Base-by-base conservation (phyloP, 2,113 vertebrate genomes). In the Oreocharis arfaki region DNA sequence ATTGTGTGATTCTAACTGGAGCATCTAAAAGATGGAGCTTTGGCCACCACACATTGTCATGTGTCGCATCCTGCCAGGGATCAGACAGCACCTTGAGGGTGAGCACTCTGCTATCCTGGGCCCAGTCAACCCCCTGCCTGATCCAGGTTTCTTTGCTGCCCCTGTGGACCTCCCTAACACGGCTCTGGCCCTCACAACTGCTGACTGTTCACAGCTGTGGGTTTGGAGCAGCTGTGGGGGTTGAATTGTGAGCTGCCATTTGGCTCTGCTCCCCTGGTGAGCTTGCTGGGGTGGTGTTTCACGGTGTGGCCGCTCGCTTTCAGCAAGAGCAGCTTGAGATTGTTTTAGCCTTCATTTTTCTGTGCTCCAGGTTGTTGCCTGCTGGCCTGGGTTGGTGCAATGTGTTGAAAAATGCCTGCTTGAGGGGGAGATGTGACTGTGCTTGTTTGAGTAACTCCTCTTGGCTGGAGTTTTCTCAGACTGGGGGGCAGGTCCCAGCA, bases 251-350 rank as follows among this genome's bases (percentile, higher is more conserved):
- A 93, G 39, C 37, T 78, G 37, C 13, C 32, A 28, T 65, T 73
- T 5, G 9, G 26, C 18, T 69, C 56, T 2, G 3, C 33, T 82
- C 11, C 56, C 10, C 16, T 16, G 17, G 49, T 37, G 35, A 35
- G 11, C 17, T 61, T 61, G 16, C 41, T 71, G 57, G 52, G 11
- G 6, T 28, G n/a, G 9, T 27, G 18, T 59, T 82, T 11, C 2
- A 0, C 0, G 0, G 41, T 44, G 13, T 8, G 20, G 44, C 35
- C 0, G 0, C 67, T 60, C 0, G 0, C 13, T 23, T 73, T 63
- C 67, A 59, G 30, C 46, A 60, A 16, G 11, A 59, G 10, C 13
- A 60, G 37, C 30, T 15, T 39, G 21, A 35, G 39, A 11, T 26
- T 41, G 37, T 39, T 85, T 87, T 24, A 47, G 53, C 16, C 1